Evolutionary conservation across 2,888 invertebrate species (phyloP), one percentile per base, ranked within the genome.

Genomic region (Dione vanillae): DNA sequence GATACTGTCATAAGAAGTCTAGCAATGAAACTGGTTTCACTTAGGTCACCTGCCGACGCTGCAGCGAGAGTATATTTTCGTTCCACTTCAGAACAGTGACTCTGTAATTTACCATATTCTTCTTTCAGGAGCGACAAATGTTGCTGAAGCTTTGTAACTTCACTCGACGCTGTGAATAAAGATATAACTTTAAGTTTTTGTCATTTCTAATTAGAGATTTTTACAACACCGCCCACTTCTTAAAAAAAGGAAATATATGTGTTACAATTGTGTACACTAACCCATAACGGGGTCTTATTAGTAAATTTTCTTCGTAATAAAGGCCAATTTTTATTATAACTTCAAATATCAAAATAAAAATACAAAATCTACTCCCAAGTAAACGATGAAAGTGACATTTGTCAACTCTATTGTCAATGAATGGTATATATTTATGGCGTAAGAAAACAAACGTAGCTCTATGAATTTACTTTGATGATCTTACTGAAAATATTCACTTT

Each of bases 41-140:
- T 94, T 70, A 94, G 91, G 77, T 94, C 94, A 6, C 94, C 95
- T 74, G 95, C 94, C 0, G 95, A 94, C 0, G 97, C 96, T 49
- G 96, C 95, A 0, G 96, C 95, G 75, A 96, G 94, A 75, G 96
- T 96, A 83, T 97, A 97, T 87, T 97, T 97, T 76, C 96, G 95
- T 84, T 98, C 97, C 40, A 98, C 88, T 79, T 98, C 97, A 9
- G 95, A 95, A 83, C 97, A 96, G 75, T 96, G 95, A 61, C 95
- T 95, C 85, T 98, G 98, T 41, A 99, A 93, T 88, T 97, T 98
- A 9, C 97, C 96, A 89, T 98, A 98, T 88, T 99, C 98, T 78
- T 98, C 97, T 81, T 97, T 96, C 74, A 99, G 94, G 71, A 99
- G 94, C 69, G 96, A 90, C 76, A 99, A 93, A 86, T 98, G 98